Evolutionary conservation across 2,797 vertebrate species (phyloP), one percentile per base, ranked within the genome.

Genomic region (Hephaestus fuliginosus): DNA sequence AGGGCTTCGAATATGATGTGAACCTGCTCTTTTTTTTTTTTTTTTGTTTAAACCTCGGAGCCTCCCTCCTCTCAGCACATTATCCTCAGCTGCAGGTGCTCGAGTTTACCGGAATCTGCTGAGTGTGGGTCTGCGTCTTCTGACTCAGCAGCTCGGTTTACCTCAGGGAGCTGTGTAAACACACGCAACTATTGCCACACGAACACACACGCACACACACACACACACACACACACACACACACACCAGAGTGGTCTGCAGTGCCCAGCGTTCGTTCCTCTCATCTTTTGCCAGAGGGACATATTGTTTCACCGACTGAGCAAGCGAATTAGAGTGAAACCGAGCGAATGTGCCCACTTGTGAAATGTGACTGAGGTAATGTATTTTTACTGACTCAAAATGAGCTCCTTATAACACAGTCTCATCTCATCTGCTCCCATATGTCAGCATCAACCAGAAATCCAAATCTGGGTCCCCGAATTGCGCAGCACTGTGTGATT

Each of bases 111-210:
- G 81, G 88, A 90, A 92, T 88, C 64, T 88, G 86, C 89, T 86
- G 86, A 90, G 69, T 48, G 44, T 74, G 68, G 56, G 55, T 77
- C 84, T 76, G 69, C 68, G 48, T 85, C 81, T 71, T 82, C 52
- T 76, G 55, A 81, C 70, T 83, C 83, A 79, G 86, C 86, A 80
- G 78, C 84, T 88, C 1, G 79, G 87, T 90, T 88, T 88, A 87
- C 85, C 83, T 85, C 81, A 56, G 68, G 52, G 64, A 83, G 70
- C 81, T 49, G 51, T 63, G 55, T 66, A 71, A 85, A 83, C 39
- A 77, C 76, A 71, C 60, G 46, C 39, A 74, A 17, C 57, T 25
- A 11, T 53, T 66, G 44, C 74, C 66, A 43, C 87, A 25, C 25
- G 25, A 25, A 25, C 25, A 25, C 25, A 25, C 25, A 25, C 25